Base-by-base conservation (phyloP, 2,797 vertebrate genomes). In the Catostomus latipinnis region DNA sequence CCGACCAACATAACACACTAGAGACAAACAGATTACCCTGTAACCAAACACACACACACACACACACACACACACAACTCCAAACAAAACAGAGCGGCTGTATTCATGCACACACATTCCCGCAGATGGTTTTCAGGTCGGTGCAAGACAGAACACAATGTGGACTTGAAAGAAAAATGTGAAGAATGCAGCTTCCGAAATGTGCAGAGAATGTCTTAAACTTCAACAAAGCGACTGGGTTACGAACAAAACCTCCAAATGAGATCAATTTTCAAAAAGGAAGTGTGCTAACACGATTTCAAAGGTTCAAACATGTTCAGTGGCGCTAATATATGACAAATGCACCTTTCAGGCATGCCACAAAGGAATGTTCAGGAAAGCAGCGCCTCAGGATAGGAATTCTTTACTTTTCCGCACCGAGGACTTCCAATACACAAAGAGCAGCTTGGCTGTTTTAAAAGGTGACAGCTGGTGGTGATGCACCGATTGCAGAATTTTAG, bases 141-240 rank as follows among this genome's bases (percentile, higher is more conserved):
- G n/a, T 78, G 22, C 76, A 78, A 78, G 76, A 78, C 57, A 13
- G 65, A 45, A 69, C 75, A 69, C 46, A 77, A 61, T 65, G 22
- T 6, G 22, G 14, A 69, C n/a, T 46, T 16, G 56, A 52, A 52
- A 9, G 14, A 70, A 70, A 14, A 66, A 70, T 53, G 76, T 10
- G 8, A 78, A 50, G 66, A 78, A 78, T 70, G 76, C 1, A 0
- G 9, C 52, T 52, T 74, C 58, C 57, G 11, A 69, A 69, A 50
- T 1, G 45, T 48, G 22, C 60, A 9, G 18, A 62, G 22, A 62
- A 62, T 6, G 6, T 62, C 22, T 22, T 12, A 16, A 5, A 58
- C 10, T 18, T 6, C 0, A 76, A 60, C 2, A 46, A 14, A 71
- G n/a, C 46, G n/a, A 1, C 16, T 49, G 34, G 0, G 34, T 34